phyloP scores from a whole-genome alignment of 2,888 invertebrate genomes.

The Sisyra nigra region DNA sequence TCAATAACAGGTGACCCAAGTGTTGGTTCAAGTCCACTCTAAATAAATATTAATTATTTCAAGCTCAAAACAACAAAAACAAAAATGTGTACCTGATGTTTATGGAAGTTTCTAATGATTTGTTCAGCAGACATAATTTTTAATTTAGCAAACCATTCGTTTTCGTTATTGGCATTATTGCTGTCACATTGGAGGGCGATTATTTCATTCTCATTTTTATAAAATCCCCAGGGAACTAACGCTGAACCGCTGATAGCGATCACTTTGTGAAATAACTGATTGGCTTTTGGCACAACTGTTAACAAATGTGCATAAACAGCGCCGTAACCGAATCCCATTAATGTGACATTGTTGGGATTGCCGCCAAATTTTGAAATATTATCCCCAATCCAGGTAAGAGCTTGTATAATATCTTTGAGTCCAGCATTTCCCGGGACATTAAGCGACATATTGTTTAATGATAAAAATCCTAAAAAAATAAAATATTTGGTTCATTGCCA shows the following conservation, averaged over 20 bases:
- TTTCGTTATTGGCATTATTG: background rate
- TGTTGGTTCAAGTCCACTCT: background rate
- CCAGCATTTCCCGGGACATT: slow-evolving; percentile 2
- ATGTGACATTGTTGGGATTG: background rate
- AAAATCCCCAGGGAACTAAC: background rate
- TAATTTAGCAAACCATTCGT: background rate
- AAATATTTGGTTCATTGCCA: background rate
- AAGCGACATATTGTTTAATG: background rate
- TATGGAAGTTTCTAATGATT: background rate
- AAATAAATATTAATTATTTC: background rate
- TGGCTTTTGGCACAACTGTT: background rate
- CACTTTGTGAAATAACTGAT: background rate
- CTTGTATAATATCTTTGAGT: slow-evolving; percentile 1
- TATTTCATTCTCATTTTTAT: background rate
- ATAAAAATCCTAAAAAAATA: background rate
- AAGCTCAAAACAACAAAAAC: background rate
- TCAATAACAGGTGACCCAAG: slow-evolving; percentile 1
- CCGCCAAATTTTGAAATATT: slow-evolving; percentile 4
- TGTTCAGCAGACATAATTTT: background rate
- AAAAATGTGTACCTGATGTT: background rate
- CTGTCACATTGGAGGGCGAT: background rate
- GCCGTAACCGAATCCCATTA: background rate
- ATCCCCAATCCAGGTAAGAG: background rate
- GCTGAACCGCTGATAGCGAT: slow-evolving; percentile 2
- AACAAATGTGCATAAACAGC: slow-evolving; percentile 1